A percentile compares a stretch with the other conserved stretches of the same genome.
Evolutionary conservation across 35 echinoderm and acorn worm genomes (phyloP).

Genomic region (Antedon bifida): DNA sequence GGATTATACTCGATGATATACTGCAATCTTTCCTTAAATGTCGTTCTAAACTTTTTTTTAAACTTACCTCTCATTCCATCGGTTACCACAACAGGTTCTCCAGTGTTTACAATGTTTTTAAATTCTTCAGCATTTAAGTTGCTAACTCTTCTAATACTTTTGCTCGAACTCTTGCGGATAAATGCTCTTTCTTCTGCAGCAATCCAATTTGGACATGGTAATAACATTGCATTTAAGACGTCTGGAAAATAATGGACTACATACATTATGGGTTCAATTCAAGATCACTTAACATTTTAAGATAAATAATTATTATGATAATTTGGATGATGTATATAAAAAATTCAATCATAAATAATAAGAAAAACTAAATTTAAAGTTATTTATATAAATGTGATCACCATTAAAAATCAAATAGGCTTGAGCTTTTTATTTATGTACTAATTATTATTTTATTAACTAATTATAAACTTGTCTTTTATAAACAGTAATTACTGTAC

Average conservation of each 20-base stretch:
- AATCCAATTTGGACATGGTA: constrained; percentile 67
- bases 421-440: too few species aligned
- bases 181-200: constrained; percentile 64
- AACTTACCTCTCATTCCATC: constrained; percentile 64
- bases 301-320: too few species aligned
- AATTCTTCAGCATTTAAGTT: constrained; percentile 33
- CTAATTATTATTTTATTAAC: too few species aligned
- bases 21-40: not conserved
- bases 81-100: constrained; percentile 72
- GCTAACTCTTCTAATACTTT: constrained; percentile 32
- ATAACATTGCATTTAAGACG: constrained; percentile 17
- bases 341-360: too few species aligned
- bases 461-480: too few species aligned
- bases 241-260: constrained; percentile 33
- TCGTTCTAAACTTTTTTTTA: not conserved
- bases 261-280: too few species aligned
- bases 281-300: too few species aligned
- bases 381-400: too few species aligned
- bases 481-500: too few species aligned
- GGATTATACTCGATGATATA: not conserved
- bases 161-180: constrained; percentile 24
- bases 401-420: too few species aligned
- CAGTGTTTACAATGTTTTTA: constrained; percentile 29
- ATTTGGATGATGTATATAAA: too few species aligned
- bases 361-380: too few species aligned